Percentiles rank a stretch among this genome's conserved stretches.
phyloP scores from a whole-genome alignment of 2,888 invertebrate species.

The Gibbula magus region DNA sequence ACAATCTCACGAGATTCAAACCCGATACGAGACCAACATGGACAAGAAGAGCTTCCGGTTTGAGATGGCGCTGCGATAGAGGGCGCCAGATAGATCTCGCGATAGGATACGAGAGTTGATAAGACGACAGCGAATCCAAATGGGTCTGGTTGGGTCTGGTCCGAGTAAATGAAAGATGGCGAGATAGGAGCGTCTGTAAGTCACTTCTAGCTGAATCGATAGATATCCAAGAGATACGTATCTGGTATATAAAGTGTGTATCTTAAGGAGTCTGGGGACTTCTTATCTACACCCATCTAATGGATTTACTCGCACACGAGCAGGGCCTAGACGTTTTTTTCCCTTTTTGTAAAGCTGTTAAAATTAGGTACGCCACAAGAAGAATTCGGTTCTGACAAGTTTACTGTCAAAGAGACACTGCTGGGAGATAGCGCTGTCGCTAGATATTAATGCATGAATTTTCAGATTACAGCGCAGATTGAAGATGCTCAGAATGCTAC shows the following conservation, averaged over 20 bases:
- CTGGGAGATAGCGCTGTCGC: too few relatives aligned
- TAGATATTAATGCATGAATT: too few relatives aligned
- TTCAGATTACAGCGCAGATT: too few relatives aligned
- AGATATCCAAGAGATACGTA: conserved; percentile 15
- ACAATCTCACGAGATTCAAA: not conserved
- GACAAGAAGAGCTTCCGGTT: conserved; percentile 20
- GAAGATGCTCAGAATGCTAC: too few relatives aligned
- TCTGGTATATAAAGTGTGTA: conserved; percentile 13
- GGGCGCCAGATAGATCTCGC: conserved; percentile 21
- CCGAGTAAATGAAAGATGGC: conserved; percentile 18
- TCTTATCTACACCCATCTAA: not conserved
- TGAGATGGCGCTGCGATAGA: conserved; percentile 17
- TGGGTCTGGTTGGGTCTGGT: conserved; percentile 12
- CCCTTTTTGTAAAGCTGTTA: too few relatives aligned
- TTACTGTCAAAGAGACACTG: too few relatives aligned
- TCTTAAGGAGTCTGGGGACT: conserved; percentile 9
- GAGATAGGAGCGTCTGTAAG: not conserved
- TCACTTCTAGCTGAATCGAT: not conserved
- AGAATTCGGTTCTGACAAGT: too few relatives aligned
- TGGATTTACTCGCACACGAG: not conserved
- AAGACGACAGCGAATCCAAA: conserved; percentile 4
- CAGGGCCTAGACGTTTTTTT: too few relatives aligned
- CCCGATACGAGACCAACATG: not conserved
- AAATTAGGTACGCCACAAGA: too few relatives aligned
- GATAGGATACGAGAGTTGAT: conserved; percentile 24